Percentiles rank a stretch among this genome's conserved stretches.
phyloP scores from a whole-genome alignment of 2,888 invertebrate species.

The Thera britannica region DNA sequence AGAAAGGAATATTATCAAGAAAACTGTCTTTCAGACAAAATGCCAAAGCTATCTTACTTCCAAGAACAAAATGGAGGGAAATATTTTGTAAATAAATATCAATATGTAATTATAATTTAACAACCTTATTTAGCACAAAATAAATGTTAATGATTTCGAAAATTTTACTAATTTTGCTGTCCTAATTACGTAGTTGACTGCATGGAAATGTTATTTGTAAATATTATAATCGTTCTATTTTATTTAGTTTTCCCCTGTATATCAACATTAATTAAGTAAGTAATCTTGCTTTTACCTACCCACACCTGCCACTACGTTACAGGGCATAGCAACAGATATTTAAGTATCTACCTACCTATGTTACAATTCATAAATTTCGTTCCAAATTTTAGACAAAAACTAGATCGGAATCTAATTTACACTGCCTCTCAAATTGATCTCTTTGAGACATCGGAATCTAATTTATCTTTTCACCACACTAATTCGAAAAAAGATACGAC shows the following conservation, averaged over 20 bases:
- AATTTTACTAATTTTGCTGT: neutral
- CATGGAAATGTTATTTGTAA: conserved; percentile 20
- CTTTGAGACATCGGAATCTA: too few relatives aligned
- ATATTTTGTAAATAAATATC: neutral
- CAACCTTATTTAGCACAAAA: too few relatives aligned
- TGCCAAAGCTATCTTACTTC: neutral
- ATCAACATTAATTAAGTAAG: conserved; percentile 16
- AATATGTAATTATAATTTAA: neutral
- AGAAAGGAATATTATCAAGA: neutral
- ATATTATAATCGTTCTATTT: conserved; percentile 13
- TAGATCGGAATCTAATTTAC: too few relatives aligned
- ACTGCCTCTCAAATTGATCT: too few relatives aligned
- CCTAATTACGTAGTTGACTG: neutral
- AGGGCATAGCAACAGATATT: neutral
- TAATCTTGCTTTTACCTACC: conserved; percentile 1
- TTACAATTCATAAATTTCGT: too few relatives aligned
- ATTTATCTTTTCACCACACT: too few relatives aligned
- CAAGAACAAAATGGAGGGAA: conserved; percentile 1
- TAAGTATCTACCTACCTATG: too few relatives aligned
- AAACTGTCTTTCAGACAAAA: neutral
- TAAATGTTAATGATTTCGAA: neutral
- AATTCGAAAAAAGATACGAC: too few relatives aligned
- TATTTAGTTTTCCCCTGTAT: conserved; percentile 15
- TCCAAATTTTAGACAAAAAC: too few relatives aligned
- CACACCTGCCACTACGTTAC: neutral